Evolutionary conservation across 2,113 vertebrate species (phyloP).

Genomic region (Acrocephalus kingi): DNA sequence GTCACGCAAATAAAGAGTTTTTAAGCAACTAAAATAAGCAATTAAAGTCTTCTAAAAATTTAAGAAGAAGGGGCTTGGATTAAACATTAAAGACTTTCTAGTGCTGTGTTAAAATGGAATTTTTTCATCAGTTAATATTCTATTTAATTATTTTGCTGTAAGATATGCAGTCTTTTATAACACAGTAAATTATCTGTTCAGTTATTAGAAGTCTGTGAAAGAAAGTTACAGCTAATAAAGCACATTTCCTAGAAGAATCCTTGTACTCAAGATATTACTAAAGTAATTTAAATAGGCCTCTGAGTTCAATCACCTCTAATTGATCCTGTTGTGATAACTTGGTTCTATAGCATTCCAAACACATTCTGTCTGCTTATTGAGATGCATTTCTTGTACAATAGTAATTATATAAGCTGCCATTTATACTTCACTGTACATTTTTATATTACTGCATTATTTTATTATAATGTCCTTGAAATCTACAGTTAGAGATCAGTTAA

Average conservation of each 20-base stretch:
- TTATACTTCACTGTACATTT: neutral
- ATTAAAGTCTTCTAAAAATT: neutral
- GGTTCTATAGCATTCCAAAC: neutral
- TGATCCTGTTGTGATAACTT: constrained; percentile 8
- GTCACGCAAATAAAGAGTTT: neutral
- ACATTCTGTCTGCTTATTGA: neutral
- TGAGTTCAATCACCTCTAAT: constrained; percentile 30
- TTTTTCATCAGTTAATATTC: neutral
- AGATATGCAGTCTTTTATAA: neutral
- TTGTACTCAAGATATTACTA: neutral
- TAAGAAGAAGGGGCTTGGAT: neutral
- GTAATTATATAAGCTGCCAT: neutral
- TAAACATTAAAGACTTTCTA: neutral
- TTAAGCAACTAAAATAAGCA: neutral
- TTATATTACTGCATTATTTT: neutral
- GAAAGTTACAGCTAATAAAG: neutral
- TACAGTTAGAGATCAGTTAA: neutral
- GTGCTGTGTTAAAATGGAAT: neutral
- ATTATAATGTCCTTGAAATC: constrained; percentile 20
- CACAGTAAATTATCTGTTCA: constrained; percentile 1
- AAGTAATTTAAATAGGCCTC: constrained; percentile 19
- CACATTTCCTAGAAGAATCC: neutral
- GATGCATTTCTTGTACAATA: neutral
- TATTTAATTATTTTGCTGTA: constrained; percentile 26
- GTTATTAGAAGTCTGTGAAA: constrained; percentile 3